Conservation (phyloP, 2,888 invertebrate species). For the Epinotia nisella region DNA sequence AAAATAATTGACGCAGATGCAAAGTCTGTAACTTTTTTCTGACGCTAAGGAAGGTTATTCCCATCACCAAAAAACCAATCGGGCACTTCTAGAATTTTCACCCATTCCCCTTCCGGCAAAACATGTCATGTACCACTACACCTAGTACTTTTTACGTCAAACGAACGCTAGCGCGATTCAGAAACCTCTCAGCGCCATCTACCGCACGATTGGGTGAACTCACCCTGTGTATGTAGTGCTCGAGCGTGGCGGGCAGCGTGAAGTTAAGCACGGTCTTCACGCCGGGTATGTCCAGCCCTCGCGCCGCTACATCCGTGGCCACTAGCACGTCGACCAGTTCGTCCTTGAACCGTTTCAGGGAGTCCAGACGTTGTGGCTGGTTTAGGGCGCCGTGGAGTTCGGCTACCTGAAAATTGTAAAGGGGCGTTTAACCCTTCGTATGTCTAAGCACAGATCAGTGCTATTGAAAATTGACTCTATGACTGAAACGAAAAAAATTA, state of each 20-base stretch:
- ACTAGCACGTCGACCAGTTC: conserved; percentile 94
- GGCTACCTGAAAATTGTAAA: conserved; percentile 79
- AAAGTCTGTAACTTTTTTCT: too few relatives aligned
- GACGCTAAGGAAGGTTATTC: too few relatives aligned
- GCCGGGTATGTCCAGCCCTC: conserved; percentile 98
- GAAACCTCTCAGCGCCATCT: background rate
- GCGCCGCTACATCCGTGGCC: conserved; percentile 96
- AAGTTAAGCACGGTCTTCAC: conserved; percentile 99
- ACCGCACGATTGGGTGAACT: conserved; percentile 28
- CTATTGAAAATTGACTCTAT: too few relatives aligned
- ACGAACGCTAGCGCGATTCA: conserved; percentile 2
- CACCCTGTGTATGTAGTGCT: conserved; percentile 97
- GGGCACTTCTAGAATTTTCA: too few relatives aligned
- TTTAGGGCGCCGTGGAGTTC: conserved; percentile 98
- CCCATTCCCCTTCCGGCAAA: too few relatives aligned
- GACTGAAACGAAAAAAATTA: too few relatives aligned
- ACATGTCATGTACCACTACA: too few relatives aligned
- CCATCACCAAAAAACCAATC: too few relatives aligned
- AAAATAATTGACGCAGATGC: too few relatives aligned
- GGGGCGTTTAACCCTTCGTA: too few relatives aligned
- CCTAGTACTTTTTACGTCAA: too few relatives aligned
- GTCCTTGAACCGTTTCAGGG: conserved; percentile 94
- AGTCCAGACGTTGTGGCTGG: conserved; percentile 97
- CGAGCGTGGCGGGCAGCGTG: conserved; percentile 96
- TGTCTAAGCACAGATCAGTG: too few relatives aligned